A percentile compares a stretch with the other conserved stretches of the same genome.
Conservation (phyloP, 2,113 vertebrate genomes). For the Thalassarche chlororhynchos region DNA sequence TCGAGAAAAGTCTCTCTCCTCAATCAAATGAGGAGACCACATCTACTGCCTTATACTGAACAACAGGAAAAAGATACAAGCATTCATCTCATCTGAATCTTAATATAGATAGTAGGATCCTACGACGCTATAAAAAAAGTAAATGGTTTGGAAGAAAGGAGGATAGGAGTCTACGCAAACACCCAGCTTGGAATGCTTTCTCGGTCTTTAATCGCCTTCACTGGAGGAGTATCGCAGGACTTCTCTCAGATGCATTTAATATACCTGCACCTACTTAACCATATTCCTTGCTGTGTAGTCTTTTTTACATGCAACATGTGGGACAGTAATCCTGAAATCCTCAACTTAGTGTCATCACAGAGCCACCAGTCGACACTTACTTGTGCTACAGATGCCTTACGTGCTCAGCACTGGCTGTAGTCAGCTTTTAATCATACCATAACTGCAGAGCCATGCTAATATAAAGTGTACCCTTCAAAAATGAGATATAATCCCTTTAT, state of each 20-base stretch:
- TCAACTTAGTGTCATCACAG: background rate
- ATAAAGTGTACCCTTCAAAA: background rate
- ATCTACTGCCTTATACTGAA: background rate
- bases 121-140: background rate
- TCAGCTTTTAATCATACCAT: background rate
- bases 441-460: background rate
- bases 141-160: background rate
- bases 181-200: background rate
- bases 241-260: background rate
- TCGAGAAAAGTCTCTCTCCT: background rate
- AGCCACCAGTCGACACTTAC: background rate
- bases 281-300: background rate
- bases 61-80: background rate
- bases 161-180: background rate
- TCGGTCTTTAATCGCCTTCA: background rate
- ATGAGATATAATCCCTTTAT: background rate
- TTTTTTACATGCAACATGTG: background rate
- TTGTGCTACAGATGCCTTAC: background rate
- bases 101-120: background rate
- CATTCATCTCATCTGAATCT: background rate
- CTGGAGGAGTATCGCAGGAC: background rate
- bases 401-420: background rate
- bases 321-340: constrained; percentile 15
- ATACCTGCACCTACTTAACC: background rate
- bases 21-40: background rate